Base-by-base conservation (phyloP, 2,888 invertebrate species). In the Agriopis leucophaearia region DNA sequence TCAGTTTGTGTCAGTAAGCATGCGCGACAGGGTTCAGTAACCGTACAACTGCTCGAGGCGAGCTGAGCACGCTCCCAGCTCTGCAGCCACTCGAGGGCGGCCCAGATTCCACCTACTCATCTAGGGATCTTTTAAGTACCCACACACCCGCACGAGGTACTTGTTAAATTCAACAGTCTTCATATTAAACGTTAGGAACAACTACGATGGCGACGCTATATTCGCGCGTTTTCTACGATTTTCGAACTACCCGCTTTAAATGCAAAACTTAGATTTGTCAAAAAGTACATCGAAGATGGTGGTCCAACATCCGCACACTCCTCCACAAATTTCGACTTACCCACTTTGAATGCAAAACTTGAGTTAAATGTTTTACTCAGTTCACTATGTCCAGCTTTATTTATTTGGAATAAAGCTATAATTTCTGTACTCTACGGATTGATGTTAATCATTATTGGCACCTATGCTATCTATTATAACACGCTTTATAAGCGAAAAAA, bases 1-100 rank as follows among this genome's bases (percentile, higher is more conserved):
- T 65, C 51, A 64, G 69, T 35, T 15, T 59, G 52, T 55, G 18
- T 67, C 51, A 67, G 62, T 51, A 71, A 86, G 84, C 86, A 85
- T 84, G 87, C 85, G 86, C 86, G 58, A 54, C 70, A 60, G 81
- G 72, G 86, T 83, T 86, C 88, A 87, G 75, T 89, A 86, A 89
- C 84, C 87, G 83, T 76, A 78, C 74, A 80, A 81, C 78, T 78
- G 81, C 78, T 79, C 69, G 77, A 63, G 75, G 75, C 63, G 56
- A 54, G 75, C 69, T 70, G 72, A 75, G 78, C 75, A 74, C 75
- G 75, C 76, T 78, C 74, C 71, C 65, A 69, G 70, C 77, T 70
- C 74, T 67, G 60, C 69, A 64, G 74, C 76, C 81, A 81, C 84
- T 85, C 77, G 78, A 83, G 77, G 67, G 74, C 77, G 84, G 71